Percentiles rank a stretch among this genome's conserved stretches.
These are phyloP conservation scores for Gnatocerus cornutus DNA, from an alignment of 2,888 invertebrate species.

Conservation along the genomic window DNA sequence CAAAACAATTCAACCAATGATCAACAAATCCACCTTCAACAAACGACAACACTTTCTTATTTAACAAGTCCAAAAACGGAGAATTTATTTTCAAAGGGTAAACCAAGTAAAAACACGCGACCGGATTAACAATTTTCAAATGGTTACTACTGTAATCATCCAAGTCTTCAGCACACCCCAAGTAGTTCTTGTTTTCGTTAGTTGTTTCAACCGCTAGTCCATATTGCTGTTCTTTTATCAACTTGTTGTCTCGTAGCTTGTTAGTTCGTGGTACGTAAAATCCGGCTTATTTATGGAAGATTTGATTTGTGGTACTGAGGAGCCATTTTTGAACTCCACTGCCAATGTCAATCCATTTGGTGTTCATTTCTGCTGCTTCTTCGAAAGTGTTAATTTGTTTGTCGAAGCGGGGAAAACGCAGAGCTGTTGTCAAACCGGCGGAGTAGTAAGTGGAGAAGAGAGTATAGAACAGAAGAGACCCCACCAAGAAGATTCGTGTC, in stretches of 20 bases:
- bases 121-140: slow-evolving; percentile 18
- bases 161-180: slow-evolving; percentile 34
- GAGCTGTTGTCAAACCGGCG: slow-evolving; percentile 54
- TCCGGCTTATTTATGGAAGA: slow-evolving; percentile 16
- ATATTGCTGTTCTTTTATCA: slow-evolving; percentile 4
- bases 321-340: slow-evolving; percentile 48
- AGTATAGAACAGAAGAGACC: slow-evolving; percentile 46
- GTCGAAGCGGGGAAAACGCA: slow-evolving; percentile 54
- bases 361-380: slow-evolving; percentile 53
- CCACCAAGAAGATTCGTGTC: slow-evolving; percentile 45
- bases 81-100: slow-evolving; percentile 54
- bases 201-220: slow-evolving; percentile 9
- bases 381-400: slow-evolving; percentile 51
- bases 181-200: slow-evolving; percentile 2
- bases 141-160: slow-evolving; percentile 11
- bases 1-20: slow-evolving; percentile 50
- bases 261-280: slow-evolving; percentile 12
- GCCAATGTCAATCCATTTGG: slow-evolving; percentile 52
- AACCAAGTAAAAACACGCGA: slow-evolving; percentile 46
- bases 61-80: slow-evolving; percentile 53
- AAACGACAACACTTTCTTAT: slow-evolving; percentile 46
- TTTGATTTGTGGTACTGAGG: slow-evolving; percentile 34
- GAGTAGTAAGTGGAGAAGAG: slow-evolving; percentile 53
- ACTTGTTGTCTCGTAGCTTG: slow-evolving; percentile 7
- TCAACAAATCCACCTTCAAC: slow-evolving; percentile 54